Percentiles rank a stretch among this genome's conserved stretches.
Conservation (phyloP, 2,113 vertebrate genomes). For the Oreamnos americanus region DNA sequence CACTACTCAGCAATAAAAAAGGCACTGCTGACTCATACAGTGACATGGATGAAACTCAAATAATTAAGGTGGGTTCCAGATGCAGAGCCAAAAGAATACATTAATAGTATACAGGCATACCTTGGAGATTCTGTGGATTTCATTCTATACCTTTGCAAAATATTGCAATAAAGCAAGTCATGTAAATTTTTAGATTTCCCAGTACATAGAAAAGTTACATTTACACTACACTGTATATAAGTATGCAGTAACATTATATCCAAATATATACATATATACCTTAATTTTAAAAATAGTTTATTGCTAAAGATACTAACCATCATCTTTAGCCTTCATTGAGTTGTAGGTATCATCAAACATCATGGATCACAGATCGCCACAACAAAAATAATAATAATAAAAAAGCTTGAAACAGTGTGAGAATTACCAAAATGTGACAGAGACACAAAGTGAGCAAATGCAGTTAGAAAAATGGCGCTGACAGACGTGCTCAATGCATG, state of each 20-base stretch:
- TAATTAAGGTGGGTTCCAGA: background rate
- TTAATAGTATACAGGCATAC: background rate
- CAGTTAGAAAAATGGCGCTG: background rate
- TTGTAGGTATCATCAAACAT: background rate
- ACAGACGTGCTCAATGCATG: background rate
- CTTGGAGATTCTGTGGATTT: background rate
- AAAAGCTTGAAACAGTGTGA: background rate
- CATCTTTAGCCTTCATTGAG: background rate
- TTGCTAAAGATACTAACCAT: background rate
- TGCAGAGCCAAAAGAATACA: background rate
- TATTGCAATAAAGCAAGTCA: background rate
- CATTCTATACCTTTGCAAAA: background rate
- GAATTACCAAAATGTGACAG: background rate
- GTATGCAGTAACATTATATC: background rate
- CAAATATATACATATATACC: background rate
- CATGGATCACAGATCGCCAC: background rate
- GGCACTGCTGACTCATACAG: background rate
- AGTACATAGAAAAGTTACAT: background rate
- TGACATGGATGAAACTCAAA: background rate
- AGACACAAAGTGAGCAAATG: background rate
- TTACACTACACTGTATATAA: background rate
- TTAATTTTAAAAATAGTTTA: background rate
- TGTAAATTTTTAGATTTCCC: background rate
- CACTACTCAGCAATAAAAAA: background rate
- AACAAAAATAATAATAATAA: background rate